phyloP scores from a whole-genome alignment of 1,140 invertebrate genomes.

The Phenacoccus solenopsis region DNA sequence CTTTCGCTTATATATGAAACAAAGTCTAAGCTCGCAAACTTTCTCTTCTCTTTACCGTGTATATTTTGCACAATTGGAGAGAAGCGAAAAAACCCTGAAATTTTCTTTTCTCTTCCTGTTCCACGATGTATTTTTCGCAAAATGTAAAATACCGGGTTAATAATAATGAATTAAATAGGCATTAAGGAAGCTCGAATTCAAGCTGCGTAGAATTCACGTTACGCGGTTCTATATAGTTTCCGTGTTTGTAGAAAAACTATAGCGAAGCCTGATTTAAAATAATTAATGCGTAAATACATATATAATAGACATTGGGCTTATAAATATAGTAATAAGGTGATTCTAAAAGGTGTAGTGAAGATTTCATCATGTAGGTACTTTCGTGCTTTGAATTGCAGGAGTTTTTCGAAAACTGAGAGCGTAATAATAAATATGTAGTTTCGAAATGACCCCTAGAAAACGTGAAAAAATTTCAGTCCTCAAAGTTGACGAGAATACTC shows the following conservation, averaged over 20 bases:
- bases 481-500: neutral
- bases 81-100: neutral
- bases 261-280: too few relatives aligned
- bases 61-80: neutral
- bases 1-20: slow-evolving; percentile 15
- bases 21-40: slow-evolving; percentile 12
- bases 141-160: neutral
- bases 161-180: neutral
- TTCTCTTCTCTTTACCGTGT: slow-evolving; percentile 7
- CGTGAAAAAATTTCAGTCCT: neutral
- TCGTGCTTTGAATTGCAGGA: too few relatives aligned
- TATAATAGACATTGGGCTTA: too few relatives aligned
- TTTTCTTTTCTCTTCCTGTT: neutral
- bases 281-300: too few relatives aligned
- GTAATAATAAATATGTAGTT: neutral
- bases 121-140: neutral
- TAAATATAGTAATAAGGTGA: too few relatives aligned
- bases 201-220: too few relatives aligned
- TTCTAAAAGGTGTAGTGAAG: too few relatives aligned
- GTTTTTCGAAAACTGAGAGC: too few relatives aligned
- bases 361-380: too few relatives aligned
- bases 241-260: too few relatives aligned
- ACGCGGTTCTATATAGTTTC: too few relatives aligned
- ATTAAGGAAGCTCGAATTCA: neutral
- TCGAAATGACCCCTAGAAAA: neutral